These are phyloP conservation scores for Diglossa cyanea DNA, from an alignment of 2,797 vertebrate species.

Conservation along the genomic window DNA sequence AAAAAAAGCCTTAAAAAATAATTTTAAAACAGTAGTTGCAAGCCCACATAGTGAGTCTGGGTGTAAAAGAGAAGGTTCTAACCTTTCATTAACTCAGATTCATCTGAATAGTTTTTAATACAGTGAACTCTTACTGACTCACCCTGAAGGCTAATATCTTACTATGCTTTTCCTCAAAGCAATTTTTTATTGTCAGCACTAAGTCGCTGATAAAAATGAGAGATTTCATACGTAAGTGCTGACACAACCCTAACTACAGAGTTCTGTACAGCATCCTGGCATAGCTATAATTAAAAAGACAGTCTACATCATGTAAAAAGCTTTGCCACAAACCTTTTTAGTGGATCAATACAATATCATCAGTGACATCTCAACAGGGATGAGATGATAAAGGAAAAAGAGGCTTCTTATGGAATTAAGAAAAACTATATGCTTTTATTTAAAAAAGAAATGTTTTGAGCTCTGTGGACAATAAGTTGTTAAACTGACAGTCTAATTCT, in stretches of 20 bases:
- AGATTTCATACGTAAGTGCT: slow-evolving; percentile 41
- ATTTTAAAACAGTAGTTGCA: not conserved
- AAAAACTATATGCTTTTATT: not conserved
- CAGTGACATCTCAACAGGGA: slow-evolving; percentile 5
- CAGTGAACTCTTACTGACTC: not conserved
- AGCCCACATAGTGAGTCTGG: not conserved
- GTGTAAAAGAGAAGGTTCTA: not conserved
- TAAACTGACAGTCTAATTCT: not conserved
- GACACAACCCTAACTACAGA: slow-evolving; percentile 17
- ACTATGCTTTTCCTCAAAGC: not conserved
- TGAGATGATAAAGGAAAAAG: not conserved
- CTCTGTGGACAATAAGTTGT: not conserved
- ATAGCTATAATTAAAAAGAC: slow-evolving; percentile 32
- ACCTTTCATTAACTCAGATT: slow-evolving; percentile 14
- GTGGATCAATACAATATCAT: slow-evolving; percentile 37
- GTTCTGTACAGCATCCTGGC: not conserved
- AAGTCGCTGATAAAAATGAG: slow-evolving; percentile 20
- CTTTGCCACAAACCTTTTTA: slow-evolving; percentile 46
- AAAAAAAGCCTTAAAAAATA: not conserved
- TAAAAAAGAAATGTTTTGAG: not conserved
- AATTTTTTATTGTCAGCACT: slow-evolving; percentile 17
- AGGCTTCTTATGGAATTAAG: not conserved
- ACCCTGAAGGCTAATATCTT: not conserved
- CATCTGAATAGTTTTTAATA: slow-evolving; percentile 37
- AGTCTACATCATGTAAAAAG: slow-evolving; percentile 37